These are phyloP conservation scores for Bedellia somnulentella DNA, from an alignment of 2,888 invertebrate species.

Conservation along the genomic window DNA sequence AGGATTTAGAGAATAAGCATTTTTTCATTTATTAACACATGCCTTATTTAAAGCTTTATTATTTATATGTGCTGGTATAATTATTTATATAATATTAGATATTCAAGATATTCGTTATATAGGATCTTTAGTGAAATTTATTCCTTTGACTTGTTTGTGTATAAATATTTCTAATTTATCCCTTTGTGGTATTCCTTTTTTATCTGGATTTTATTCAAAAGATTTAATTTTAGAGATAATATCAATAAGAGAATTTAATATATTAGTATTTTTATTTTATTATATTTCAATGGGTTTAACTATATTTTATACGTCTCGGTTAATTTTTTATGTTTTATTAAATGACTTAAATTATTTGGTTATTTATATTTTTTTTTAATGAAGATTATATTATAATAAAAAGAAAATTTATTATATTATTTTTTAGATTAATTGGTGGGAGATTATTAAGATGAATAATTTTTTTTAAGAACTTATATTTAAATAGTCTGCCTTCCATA, in stretches of 20 bases:
- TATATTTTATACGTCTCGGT: constrained; percentile 57
- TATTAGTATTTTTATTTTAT: constrained; percentile 54
- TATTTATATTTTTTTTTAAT: constrained; percentile 51
- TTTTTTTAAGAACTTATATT: constrained; percentile 49
- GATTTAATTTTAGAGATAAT: constrained; percentile 64
- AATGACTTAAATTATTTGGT: constrained; percentile 45
- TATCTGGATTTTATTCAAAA: constrained; percentile 68
- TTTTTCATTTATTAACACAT: too few species aligned
- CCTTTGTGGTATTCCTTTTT: constrained; percentile 66
- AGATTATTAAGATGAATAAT: constrained; percentile 56
- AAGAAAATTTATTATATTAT: too few species aligned
- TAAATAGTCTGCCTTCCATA: too few species aligned
- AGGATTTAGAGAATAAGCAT: constrained; percentile 54
- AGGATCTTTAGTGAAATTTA: constrained; percentile 64
- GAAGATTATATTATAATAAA: too few species aligned
- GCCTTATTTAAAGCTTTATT: constrained; percentile 73
- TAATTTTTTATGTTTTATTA: constrained; percentile 56
- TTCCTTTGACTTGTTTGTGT: constrained; percentile 60
- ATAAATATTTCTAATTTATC: too few species aligned
- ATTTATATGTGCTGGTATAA: constrained; percentile 70
- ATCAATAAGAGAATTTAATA: constrained; percentile 52
- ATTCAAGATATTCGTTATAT: too few species aligned
- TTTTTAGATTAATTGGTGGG: constrained; percentile 56
- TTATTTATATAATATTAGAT: constrained; percentile 67
- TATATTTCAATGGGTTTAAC: constrained; percentile 63